Percentiles rank a stretch among this genome's conserved stretches.
Conservation (phyloP, 1,140 invertebrate genomes). For the Danaus melanippus region DNA sequence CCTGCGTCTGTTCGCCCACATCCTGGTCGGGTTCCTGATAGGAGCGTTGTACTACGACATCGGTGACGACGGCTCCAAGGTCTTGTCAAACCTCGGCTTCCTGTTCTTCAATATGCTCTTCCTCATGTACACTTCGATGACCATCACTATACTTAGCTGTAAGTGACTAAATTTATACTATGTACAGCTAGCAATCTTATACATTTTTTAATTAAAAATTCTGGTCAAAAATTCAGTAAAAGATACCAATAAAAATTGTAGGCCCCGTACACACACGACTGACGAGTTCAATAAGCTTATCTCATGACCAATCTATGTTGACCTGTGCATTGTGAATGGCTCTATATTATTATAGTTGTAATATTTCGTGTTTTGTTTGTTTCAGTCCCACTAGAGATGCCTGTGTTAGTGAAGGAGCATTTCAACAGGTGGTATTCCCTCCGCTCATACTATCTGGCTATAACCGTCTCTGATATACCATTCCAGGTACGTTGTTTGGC, state of each 20-base stretch:
- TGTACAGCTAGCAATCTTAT: too few relatives aligned
- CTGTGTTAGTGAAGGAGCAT: conserved; percentile 94
- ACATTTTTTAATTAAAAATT: too few relatives aligned
- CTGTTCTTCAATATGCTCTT: conserved; percentile 98
- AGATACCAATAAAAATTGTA: too few relatives aligned
- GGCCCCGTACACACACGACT: too few relatives aligned
- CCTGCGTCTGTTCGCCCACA: conserved; percentile 91
- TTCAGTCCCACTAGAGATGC: conserved; percentile 95
- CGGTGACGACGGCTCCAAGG: conserved; percentile 94
- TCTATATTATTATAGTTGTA: not conserved
- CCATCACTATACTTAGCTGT: conserved; percentile 97
- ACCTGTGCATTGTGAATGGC: too few relatives aligned
- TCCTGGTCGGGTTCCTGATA: conserved; percentile 92
- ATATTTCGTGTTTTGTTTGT: conserved; percentile 32
- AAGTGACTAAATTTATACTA: conserved; percentile 64
- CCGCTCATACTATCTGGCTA: conserved; percentile 95
- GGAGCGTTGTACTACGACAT: conserved; percentile 94
- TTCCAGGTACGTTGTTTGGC: conserved; percentile 83
- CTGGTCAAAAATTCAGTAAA: too few relatives aligned
- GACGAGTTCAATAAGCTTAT: too few relatives aligned
- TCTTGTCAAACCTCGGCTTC: conserved; percentile 95
- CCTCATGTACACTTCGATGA: conserved; percentile 98
- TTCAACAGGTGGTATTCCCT: conserved; percentile 98
- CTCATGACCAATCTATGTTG: too few relatives aligned
- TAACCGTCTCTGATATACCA: conserved; percentile 95